Conservation (phyloP, 2,797 vertebrate genomes). For the Astyanax mexicanus region DNA sequence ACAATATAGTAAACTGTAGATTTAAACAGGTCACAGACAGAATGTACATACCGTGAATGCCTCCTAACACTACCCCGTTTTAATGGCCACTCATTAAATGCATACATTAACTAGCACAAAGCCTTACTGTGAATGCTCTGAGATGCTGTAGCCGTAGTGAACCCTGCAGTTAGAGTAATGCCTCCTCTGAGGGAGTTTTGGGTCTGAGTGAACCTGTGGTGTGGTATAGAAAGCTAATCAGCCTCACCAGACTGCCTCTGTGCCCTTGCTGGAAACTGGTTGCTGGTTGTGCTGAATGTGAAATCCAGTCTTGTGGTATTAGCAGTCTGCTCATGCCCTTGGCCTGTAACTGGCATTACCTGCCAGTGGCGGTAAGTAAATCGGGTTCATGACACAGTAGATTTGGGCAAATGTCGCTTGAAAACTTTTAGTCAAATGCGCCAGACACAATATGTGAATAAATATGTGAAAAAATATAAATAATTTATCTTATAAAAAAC, state of each 20-base stretch:
- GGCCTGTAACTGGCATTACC: not conserved
- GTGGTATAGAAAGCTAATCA: conserved; percentile 3
- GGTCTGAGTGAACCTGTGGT: not conserved
- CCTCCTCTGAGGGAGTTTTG: not conserved
- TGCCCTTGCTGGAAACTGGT: conserved; percentile 4
- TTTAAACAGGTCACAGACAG: not conserved
- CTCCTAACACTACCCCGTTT: not conserved
- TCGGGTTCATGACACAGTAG: conserved; percentile 1
- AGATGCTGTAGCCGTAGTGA: conserved; percentile 2
- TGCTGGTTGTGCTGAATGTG: conserved; percentile 5
- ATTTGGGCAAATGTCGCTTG: not conserved
- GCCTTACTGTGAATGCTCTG: not conserved
- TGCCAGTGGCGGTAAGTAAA: not conserved
- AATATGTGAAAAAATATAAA: too few species aligned
- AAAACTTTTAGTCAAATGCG: not conserved
- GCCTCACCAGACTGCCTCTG: conserved; percentile 18
- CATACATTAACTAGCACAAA: not conserved
- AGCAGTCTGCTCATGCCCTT: conserved; percentile 6
- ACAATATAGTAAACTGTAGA: not conserved
- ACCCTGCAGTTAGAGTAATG: conserved; percentile 10
- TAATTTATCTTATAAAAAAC: too few species aligned
- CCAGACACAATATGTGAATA: too few species aligned
- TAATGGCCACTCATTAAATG: not conserved
- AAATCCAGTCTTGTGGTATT: conserved; percentile 25
- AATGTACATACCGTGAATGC: not conserved